Evolutionary conservation across 2,113 vertebrate genomes (phyloP).

Genomic region (Tympanuchus pallidicinctus): DNA sequence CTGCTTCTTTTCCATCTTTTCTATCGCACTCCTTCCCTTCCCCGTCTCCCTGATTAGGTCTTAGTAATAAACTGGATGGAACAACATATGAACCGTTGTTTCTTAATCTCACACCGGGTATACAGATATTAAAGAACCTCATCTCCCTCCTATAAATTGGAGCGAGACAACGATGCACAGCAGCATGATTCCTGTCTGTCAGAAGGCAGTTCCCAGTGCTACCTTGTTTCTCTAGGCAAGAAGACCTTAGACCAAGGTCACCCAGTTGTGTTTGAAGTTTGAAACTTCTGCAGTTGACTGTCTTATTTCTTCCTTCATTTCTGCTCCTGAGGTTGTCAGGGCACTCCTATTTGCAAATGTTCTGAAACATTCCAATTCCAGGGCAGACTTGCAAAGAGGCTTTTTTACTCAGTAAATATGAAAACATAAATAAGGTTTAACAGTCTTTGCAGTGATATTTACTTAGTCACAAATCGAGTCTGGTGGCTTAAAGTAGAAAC

Average conservation of each 20-base stretch:
- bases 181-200: neutral
- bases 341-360: neutral
- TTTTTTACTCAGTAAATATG: neutral
- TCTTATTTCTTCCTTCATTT: neutral
- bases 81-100: too few relatives aligned
- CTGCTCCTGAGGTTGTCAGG: neutral
- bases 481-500: neutral
- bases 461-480: neutral
- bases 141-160: too few relatives aligned
- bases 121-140: too few relatives aligned
- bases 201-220: neutral
- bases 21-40: too few relatives aligned
- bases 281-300: slow-evolving; percentile 1
- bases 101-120: too few relatives aligned
- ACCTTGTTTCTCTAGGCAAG: neutral
- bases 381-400: neutral
- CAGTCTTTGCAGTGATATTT: neutral
- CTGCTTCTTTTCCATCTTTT: too few relatives aligned
- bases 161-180: too few relatives aligned
- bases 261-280: neutral
- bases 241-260: neutral
- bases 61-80: too few relatives aligned
- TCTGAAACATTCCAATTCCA: neutral
- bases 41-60: too few relatives aligned
- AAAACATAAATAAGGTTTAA: neutral